Conservation (phyloP, 2,797 vertebrate genomes). For the Tinamus major region DNA sequence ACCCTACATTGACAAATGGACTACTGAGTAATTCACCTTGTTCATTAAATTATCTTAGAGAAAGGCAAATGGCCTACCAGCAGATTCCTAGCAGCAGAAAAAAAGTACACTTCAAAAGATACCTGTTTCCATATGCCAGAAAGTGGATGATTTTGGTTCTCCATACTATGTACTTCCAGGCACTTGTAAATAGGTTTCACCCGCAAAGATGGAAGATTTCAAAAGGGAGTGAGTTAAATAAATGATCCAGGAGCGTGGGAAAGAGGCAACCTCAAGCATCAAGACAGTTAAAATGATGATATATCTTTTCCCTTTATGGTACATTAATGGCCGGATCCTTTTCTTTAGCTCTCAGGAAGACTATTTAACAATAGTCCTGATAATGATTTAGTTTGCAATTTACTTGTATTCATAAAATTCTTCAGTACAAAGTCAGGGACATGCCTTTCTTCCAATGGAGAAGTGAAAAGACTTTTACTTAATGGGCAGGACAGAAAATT, state of each 20-base stretch:
- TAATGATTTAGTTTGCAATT: not conserved
- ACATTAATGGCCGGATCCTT: not conserved
- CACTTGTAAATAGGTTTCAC: not conserved
- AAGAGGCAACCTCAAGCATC: accelerated
- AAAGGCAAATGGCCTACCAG: not conserved
- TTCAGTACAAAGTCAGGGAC: not conserved
- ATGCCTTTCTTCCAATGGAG: not conserved
- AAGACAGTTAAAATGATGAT: not conserved
- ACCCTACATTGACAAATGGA: not conserved
- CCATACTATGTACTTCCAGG: not conserved
- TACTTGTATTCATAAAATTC: not conserved
- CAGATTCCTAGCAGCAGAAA: not conserved
- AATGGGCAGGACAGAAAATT: not conserved
- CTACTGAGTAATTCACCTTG: not conserved
- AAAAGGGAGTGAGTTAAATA: not conserved
- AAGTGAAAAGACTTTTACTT: not conserved
- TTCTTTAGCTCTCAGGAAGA: not conserved
- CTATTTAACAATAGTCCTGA: not conserved
- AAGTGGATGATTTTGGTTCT: not conserved
- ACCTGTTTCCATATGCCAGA: not conserved
- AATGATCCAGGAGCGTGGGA: not conserved
- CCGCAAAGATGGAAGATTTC: not conserved
- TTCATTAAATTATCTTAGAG: not conserved
- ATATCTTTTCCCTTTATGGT: not conserved
- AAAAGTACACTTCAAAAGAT: not conserved